Evolutionary conservation across 2,113 vertebrate species (phyloP), one percentile per base, ranked within the genome.

Genomic region (Otolemur garnettii): DNA sequence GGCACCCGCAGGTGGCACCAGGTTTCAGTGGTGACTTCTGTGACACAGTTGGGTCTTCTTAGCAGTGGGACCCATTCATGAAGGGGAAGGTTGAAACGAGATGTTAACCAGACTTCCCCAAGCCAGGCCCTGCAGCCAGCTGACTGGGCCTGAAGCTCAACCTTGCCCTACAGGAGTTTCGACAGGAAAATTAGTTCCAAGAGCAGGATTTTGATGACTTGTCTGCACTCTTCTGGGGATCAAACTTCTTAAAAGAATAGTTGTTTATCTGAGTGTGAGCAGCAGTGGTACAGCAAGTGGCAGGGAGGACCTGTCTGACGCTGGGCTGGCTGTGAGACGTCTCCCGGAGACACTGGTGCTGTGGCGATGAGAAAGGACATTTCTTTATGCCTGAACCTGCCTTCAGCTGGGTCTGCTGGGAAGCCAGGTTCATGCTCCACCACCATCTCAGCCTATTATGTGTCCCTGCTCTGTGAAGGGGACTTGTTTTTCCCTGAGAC

Each of bases 371-470:
- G 9, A 7, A 38, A 22, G 28, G 15, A 1, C 2, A 11, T 45
- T 62, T 8, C 78, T 22, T 35, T 19, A 19, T 26, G 38, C 24
- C 24, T 0, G 3, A 57, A 55, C 24, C 50, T 14, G 8, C 33
- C 68, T n/a, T 38, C 45, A 50, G 45, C 8, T 50, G 45, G 45
- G 45, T 50, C 45, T 50, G 45, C 45, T 9, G 45, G 45, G 45
- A 50, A 50, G 45, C 45, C 45, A 1, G 53, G 6, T 11, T 18
- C 15, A 1, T 24, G 50, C 59, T 33, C 13, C 33, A 26, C 19
- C 3, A 1, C 19, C 3, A 1, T 4, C 57, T 38, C 1, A 21
- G 24, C 50, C n/a, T 19, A 66, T 45, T 4, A 45, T 4, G 17
- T 7, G 0, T 35, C 45, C 64, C 7, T 15, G 38, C 72, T 28